Percentiles rank a stretch among this genome's conserved stretches.
Evolutionary conservation across 2,797 vertebrate genomes (phyloP).

Genomic region (Muscicapa striata): DNA sequence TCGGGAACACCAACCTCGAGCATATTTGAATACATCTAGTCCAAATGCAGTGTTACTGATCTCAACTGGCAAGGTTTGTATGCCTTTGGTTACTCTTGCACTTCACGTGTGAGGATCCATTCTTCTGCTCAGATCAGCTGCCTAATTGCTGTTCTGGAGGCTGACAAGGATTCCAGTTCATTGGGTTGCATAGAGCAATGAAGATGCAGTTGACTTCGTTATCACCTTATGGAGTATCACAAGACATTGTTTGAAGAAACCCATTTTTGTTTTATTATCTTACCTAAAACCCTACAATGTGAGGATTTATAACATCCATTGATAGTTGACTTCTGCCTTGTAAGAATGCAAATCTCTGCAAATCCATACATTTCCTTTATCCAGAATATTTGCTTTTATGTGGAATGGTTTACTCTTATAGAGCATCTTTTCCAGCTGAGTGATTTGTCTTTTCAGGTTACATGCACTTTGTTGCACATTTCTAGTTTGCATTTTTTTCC

Average conservation of each 20-base stretch:
- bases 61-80: neutral
- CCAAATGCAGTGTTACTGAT: neutral
- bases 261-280: neutral
- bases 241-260: neutral
- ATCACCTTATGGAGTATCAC: neutral
- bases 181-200: neutral
- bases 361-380: neutral
- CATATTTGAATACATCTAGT: neutral
- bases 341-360: neutral
- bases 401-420: neutral
- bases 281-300: neutral
- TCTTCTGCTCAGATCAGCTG: neutral
- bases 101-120: neutral
- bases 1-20: neutral
- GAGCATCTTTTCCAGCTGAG: neutral
- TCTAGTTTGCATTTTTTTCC: neutral
- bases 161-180: neutral
- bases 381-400: neutral
- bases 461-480: conserved; percentile 19
- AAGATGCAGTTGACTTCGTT: neutral
- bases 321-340: neutral
- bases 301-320: neutral
- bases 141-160: neutral
- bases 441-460: conserved; percentile 54
- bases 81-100: neutral